phyloP scores from a whole-genome alignment of 2,888 invertebrate genomes.

The Eilema caniola region DNA sequence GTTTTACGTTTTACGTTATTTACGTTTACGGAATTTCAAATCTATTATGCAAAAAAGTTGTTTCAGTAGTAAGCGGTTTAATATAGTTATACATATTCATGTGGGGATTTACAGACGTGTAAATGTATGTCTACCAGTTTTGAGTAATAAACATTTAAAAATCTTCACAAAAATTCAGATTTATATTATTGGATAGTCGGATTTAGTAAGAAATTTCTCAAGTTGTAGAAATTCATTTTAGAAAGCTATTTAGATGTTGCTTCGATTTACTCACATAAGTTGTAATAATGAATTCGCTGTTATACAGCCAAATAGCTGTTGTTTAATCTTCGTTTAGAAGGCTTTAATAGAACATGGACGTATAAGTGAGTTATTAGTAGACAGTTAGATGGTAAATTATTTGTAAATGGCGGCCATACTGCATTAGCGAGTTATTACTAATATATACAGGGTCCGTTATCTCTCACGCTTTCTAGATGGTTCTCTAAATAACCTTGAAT shows the following conservation, averaged over 20 bases:
- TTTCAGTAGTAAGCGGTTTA: no score
- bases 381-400: conserved; percentile 2
- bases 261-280: not conserved
- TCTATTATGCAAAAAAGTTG: no score
- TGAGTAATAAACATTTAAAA: no score
- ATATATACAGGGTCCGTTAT: conserved; percentile 4
- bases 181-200: no score
- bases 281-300: not conserved
- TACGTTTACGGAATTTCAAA: no score
- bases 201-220: no score
- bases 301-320: not conserved
- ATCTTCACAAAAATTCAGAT: no score
- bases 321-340: not conserved
- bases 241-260: not conserved
- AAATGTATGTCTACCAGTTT: no score
- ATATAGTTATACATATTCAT: no score
- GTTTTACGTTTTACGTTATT: no score
- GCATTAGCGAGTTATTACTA: conserved; percentile 1
- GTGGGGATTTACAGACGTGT: no score
- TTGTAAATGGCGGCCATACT: conserved; percentile 9
- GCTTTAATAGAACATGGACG: not conserved
- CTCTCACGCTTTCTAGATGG: not conserved
- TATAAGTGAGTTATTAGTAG: not conserved
- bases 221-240: conserved; percentile 9
- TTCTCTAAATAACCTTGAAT: not conserved